Percentiles rank a stretch among this genome's conserved stretches.
Evolutionary conservation across 1,140 invertebrate species (phyloP).

Genomic region (Diachasmimorpha longicaudata): DNA sequence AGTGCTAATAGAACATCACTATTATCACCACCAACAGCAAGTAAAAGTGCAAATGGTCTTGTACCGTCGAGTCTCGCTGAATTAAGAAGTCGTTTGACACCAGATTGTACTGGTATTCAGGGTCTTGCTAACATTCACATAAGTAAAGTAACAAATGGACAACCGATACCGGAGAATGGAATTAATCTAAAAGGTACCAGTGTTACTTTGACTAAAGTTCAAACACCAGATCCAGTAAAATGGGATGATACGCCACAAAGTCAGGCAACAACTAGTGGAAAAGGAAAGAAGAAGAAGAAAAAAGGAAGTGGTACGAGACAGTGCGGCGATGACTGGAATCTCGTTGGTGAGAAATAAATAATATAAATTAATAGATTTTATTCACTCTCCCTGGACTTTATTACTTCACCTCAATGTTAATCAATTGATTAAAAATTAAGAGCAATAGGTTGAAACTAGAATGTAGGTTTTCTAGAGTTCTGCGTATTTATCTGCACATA

Average conservation of each 20-base stretch:
- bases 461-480: too few relatives aligned
- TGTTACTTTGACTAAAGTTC: constrained; percentile 58
- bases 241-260: constrained; percentile 14
- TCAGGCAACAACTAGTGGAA: constrained; percentile 37
- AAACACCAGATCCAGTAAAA: constrained; percentile 26
- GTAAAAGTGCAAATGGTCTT: constrained; percentile 45
- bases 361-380: constrained; percentile 44
- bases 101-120: constrained; percentile 48
- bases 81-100: constrained; percentile 42
- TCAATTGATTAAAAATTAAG: too few relatives aligned
- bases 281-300: constrained; percentile 65
- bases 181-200: constrained; percentile 59
- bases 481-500: too few relatives aligned
- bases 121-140: constrained; percentile 59
- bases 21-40: constrained; percentile 26
- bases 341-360: constrained; percentile 64
- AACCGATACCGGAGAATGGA: constrained; percentile 57
- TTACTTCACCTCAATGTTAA: background rate
- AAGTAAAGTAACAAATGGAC: constrained; percentile 59
- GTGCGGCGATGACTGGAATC: constrained; percentile 63
- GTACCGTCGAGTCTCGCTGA: constrained; percentile 50
- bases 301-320: constrained; percentile 52
- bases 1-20: constrained; percentile 28
- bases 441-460: too few relatives aligned
- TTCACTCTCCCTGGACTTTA: background rate